Conservation (phyloP, 2,113 vertebrate species). For the Anolis sagrei region DNA sequence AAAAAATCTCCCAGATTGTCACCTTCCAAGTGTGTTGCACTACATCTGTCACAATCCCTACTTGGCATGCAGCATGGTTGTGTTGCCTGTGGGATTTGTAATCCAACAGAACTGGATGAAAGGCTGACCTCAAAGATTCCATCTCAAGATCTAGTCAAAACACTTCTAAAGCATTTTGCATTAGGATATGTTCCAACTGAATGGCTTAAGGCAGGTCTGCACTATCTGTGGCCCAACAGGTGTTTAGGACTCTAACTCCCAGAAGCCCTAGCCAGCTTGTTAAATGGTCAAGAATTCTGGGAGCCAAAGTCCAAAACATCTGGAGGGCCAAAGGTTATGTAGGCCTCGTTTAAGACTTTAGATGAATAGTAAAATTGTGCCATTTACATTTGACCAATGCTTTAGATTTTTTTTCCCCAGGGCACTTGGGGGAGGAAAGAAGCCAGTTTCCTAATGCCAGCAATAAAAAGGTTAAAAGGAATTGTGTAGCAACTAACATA, state of each 20-base stretch:
- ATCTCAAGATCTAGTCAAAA: background rate
- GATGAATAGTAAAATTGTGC: constrained; percentile 56
- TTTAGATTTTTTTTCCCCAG: background rate
- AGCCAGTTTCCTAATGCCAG: background rate
- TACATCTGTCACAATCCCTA: background rate
- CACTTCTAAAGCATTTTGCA: constrained; percentile 40
- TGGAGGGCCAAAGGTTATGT: no score
- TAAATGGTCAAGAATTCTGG: no score
- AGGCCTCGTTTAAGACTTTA: background rate
- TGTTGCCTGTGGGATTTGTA: background rate
- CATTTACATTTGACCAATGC: constrained; percentile 21
- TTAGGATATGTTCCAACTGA: constrained; percentile 22
- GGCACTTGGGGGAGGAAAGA: background rate
- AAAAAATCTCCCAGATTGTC: no score
- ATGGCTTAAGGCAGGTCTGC: no score
- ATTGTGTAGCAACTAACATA: no score
- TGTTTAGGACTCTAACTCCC: no score
- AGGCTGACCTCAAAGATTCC: background rate
- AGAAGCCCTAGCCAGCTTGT: no score
- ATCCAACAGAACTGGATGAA: background rate
- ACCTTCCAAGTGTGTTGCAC: background rate
- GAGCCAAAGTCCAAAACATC: no score
- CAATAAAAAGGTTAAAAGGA: background rate
- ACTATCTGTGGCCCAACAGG: no score
- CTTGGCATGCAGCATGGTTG: background rate